These are phyloP conservation scores for Odontesthes bonariensis DNA, from an alignment of 2,113 vertebrate genomes.

Conservation along the genomic window DNA sequence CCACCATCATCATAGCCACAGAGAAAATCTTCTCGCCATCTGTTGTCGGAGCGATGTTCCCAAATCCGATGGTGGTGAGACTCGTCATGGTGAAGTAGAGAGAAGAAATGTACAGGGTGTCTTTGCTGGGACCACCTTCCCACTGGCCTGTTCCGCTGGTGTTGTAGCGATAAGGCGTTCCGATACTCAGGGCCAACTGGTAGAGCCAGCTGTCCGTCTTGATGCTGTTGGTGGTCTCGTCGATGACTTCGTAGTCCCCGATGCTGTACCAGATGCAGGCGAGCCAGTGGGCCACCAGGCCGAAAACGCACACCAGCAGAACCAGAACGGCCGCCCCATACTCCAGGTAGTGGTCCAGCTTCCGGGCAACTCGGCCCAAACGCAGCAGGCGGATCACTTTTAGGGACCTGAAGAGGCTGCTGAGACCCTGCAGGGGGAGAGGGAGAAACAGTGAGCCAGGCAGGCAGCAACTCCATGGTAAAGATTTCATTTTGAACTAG, in stretches of 20 bases:
- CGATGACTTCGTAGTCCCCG: conserved; percentile 95
- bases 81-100: conserved; percentile 99
- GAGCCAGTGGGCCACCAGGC: conserved; percentile 97
- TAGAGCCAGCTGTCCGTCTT: conserved; percentile 98
- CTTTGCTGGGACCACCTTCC: conserved; percentile 97
- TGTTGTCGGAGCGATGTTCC: conserved; percentile 97
- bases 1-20: conserved; percentile 99
- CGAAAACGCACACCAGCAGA: conserved; percentile 95
- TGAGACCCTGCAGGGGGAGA: conserved; percentile 88
- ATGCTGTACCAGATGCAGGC: conserved; percentile 99
- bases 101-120: conserved; percentile 97
- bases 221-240: conserved; percentile 93
- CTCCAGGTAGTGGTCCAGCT: conserved; percentile 97
- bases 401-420: conserved; percentile 98
- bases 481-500: background rate
- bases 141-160: conserved; percentile 92
- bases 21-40: conserved; percentile 99
- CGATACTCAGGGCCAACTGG: conserved; percentile 93
- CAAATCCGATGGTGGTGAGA: conserved; percentile 98
- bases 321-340: conserved; percentile 96
- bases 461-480: background rate
- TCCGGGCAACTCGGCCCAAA: conserved; percentile 93
- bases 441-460: background rate
- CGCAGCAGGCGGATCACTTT: conserved; percentile 96
- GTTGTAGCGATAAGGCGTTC: conserved; percentile 94